Base-by-base conservation (phyloP, 2,113 vertebrate species). In the Silurus asotus region DNA sequence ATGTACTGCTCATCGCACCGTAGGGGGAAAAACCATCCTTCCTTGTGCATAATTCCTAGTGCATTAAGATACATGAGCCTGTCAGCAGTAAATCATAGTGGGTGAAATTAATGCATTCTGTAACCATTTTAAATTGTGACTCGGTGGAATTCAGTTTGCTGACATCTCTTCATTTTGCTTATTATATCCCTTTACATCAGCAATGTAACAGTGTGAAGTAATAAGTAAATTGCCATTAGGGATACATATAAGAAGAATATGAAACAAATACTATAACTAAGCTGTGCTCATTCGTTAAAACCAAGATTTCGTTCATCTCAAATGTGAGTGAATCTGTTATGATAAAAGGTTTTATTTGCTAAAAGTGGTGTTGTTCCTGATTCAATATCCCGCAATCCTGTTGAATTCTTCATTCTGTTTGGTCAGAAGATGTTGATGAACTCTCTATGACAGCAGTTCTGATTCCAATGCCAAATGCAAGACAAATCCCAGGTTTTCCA, bases 21-120 rank as follows among this genome's bases (percentile, higher is more conserved):
- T 83, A 75, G 81, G 84, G 87, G 53, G 70, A 37, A 79, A 56
- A 86, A 81, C 20, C 70, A 84, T 59, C 53, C 64, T 62, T 53
- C 78, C 45, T 65, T 82, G 72, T 25, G 20, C 72, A 78, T 72
- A 87, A 74, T 83, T 62, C 23, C 65, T 49, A 61, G 61, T 58
- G 62, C 28, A 65, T 51, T 84, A 64, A 84, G 56, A 75, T 75
- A 19, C 25, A 65, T 48, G 75, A 69, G 84, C 62, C 28, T 69
- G 75, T 79, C 75, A 58, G 59, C 37, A 79, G 75, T 69, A 69
- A 37, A 23, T 48, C 75, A 56, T 53, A 67, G 48, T 65, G 61
- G 59, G 61, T 67, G 23, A 37, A 62, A 84, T 76, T 51, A 76
- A 72, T 23, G 28, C 15, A 6, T 64, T 76, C 37, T 23, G 8